Evolutionary conservation across 1,140 invertebrate genomes (phyloP), one percentile per base, ranked within the genome.

Genomic region (Bombus turneri): DNA sequence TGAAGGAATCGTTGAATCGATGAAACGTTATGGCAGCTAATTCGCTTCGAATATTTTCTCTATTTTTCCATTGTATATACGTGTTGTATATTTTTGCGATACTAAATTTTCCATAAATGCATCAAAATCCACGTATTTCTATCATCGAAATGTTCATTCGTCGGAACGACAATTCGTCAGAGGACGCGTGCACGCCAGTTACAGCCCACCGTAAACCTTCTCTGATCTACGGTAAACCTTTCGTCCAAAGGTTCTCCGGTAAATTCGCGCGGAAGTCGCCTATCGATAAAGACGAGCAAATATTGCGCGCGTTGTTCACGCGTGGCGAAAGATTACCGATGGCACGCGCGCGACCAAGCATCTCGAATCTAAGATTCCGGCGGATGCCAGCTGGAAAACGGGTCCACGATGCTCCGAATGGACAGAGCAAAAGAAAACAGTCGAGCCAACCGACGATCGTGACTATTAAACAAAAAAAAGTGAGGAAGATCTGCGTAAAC

Each of bases 401-500:
- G 28, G 39, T 43, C 13, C 37, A n/a, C 25, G 39, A 59, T 28
- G 8, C 25, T 59, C 57, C 59, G 10, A 39, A 18, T 31, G 71
- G 25, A 12, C 15, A 3, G 13, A 18, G 39, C 18, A 12, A 39
- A 68, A 18, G 31, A 10, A 22, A 25, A 34, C 12, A 3, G 31
- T 18, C 64, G 64, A 34, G n/a, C 64, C 12, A 66, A 31, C n/a
- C 64, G n/a, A 34, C 64, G n/a, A 66, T 66, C n/a, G n/a, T 34
- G 59, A 62, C 25, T 62, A n/a, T 62, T 62, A 31, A 37, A 64
- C 22, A n/a, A 9, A 43, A 8, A 39, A 34, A 41, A 64, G 10
- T 18, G 2, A 41, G 37, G 12, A 41, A 66, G 66, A 69, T 79
- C 74, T 71, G 57, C 82, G 82, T 79, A 79, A 84, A 71, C 82